These are phyloP conservation scores for Drosophila navojoa DNA, from an alignment of 1,140 invertebrate species.

Conservation along the genomic window DNA sequence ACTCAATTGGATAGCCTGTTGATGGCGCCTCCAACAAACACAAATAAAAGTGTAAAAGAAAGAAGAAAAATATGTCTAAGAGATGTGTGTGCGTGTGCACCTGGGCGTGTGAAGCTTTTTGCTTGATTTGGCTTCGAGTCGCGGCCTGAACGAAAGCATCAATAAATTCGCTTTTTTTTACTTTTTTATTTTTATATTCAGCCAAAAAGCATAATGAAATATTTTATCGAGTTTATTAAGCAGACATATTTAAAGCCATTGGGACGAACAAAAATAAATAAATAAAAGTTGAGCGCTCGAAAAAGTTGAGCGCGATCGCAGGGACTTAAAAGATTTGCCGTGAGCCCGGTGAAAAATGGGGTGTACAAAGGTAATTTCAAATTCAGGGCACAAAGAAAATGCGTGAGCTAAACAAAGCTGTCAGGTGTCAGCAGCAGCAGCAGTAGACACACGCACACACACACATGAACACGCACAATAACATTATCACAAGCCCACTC, in stretches of 20 bases:
- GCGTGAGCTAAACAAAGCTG: constrained; percentile 44
- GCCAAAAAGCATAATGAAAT: constrained; percentile 65
- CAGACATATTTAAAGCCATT: constrained; percentile 36
- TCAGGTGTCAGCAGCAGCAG: constrained; percentile 36
- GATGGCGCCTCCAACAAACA: constrained; percentile 21
- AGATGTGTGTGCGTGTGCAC: not conserved
- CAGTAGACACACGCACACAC: not conserved
- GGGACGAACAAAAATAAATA: constrained; percentile 16
- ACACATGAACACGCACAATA: not conserved
- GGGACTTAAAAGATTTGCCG: constrained; percentile 22
- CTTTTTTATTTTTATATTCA: constrained; percentile 15
- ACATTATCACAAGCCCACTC: not conserved
- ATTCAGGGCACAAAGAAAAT: constrained; percentile 46
- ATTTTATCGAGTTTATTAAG: constrained; percentile 52
- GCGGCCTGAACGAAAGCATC: constrained; percentile 37
- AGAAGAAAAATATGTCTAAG: constrained; percentile 6
- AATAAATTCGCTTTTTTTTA: constrained; percentile 12
- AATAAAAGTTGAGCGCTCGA: constrained; percentile 14
- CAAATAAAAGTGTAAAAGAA: constrained; percentile 3
- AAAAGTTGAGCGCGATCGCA: constrained; percentile 18
- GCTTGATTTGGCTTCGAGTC: constrained; percentile 44
- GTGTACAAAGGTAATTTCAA: constrained; percentile 36
- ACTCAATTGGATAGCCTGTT: constrained; percentile 66
- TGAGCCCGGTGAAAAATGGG: constrained; percentile 24
- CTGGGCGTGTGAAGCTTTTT: constrained; percentile 25